These are phyloP conservation scores for Meteorus cinctellus DNA, from an alignment of 2,888 invertebrate species.

Conservation along the genomic window DNA sequence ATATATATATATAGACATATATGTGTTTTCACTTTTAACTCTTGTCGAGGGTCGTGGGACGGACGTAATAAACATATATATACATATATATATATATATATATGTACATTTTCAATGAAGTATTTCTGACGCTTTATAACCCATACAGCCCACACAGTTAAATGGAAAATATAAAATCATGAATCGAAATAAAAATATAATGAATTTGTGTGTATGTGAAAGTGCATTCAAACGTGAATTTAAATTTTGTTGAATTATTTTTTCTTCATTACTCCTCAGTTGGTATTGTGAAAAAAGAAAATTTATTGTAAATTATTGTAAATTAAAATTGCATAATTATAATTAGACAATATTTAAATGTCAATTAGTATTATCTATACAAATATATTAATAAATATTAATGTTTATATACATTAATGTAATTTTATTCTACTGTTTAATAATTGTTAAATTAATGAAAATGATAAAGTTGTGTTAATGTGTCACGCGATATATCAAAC, in stretches of 20 bases:
- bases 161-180: slow-evolving; percentile 7
- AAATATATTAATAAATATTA: not conserved
- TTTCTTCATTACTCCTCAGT: not conserved
- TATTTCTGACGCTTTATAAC: slow-evolving; percentile 5
- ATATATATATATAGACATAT: not conserved
- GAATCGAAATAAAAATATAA: not conserved
- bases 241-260: not conserved
- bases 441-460: not conserved
- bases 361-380: not conserved
- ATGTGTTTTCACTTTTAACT: slow-evolving; percentile 31
- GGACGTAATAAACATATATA: not conserved
- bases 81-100: not conserved
- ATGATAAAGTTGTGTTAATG: not conserved
- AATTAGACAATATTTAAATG: slow-evolving; percentile 4
- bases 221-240: not conserved
- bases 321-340: not conserved
- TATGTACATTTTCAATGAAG: slow-evolving; percentile 3
- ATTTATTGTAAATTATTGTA: not conserved
- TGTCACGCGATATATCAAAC: slow-evolving; percentile 21
- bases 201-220: not conserved
- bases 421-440: not conserved
- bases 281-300: not conserved
- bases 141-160: slow-evolving; percentile 3
- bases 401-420: not conserved
- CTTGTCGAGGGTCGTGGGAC: slow-evolving; percentile 31